Evolutionary conservation across 30 jellyfish, hydroid and myxozoan species (phyloP).

Genomic region (Pelagia noctiluca): DNA sequence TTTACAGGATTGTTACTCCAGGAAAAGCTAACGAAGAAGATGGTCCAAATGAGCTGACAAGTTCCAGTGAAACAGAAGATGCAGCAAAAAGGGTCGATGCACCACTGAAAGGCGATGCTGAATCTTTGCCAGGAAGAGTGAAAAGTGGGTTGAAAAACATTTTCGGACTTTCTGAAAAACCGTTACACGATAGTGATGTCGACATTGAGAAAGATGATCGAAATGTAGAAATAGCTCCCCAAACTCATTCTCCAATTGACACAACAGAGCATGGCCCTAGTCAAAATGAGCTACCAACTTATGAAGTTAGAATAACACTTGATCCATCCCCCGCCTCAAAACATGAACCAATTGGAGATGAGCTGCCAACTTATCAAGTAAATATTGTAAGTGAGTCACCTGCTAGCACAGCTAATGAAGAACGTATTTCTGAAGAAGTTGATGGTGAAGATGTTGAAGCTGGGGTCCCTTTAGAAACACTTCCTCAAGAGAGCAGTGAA

Average conservation of each 20-base stretch:
- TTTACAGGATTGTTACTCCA: no score
- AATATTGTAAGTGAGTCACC: background rate
- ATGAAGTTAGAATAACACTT: no score
- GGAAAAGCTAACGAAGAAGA: background rate
- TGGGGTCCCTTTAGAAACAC: background rate
- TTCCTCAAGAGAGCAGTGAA: no score
- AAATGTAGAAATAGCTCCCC: background rate
- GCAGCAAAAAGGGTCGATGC: background rate
- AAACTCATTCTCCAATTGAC: conserved; percentile 3
- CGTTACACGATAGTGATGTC: background rate
- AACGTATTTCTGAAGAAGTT: conserved; percentile 14
- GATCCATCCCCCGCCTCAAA: no score
- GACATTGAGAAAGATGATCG: background rate
- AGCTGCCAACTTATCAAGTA: background rate
- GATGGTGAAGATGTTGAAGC: conserved; percentile 17
- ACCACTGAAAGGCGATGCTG: background rate
- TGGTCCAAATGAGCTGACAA: background rate
- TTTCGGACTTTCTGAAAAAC: background rate
- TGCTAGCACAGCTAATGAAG: background rate
- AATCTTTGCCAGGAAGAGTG: background rate
- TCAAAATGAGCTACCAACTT: background rate
- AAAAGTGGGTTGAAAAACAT: background rate
- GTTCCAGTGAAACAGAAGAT: background rate
- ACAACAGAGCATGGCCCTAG: background rate
- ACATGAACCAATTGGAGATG: background rate